A percentile compares a stretch with the other conserved stretches of the same genome.
Evolutionary conservation across 2,113 vertebrate species (phyloP).

Genomic region (Oncorhynchus kisutch): DNA sequence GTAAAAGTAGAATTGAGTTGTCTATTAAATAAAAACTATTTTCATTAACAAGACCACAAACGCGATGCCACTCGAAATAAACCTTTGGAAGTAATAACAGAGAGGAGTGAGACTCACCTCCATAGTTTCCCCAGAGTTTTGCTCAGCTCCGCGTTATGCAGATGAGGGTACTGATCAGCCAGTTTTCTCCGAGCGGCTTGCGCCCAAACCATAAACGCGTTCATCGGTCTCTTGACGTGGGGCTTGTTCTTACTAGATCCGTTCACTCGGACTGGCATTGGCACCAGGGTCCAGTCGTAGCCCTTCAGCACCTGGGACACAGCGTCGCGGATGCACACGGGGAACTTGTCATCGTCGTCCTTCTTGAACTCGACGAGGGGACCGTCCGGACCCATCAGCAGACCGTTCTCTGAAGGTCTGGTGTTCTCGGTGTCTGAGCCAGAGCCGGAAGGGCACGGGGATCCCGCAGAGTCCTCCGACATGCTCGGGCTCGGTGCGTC

Average conservation of each 20-base stretch:
- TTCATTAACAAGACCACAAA: not conserved
- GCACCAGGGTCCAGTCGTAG: slow-evolving; percentile 98
- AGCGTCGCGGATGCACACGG: slow-evolving; percentile 94
- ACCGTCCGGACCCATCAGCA: slow-evolving; percentile 76
- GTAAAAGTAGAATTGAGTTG: not conserved
- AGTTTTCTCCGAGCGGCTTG: slow-evolving; percentile 95
- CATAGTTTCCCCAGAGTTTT: slow-evolving; percentile 95
- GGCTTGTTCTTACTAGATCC: slow-evolving; percentile 95
- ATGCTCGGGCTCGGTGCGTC: slow-evolving; percentile 94
- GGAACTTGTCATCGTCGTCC: slow-evolving; percentile 95
- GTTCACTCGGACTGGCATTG: slow-evolving; percentile 95
- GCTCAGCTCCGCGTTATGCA: slow-evolving; percentile 98
- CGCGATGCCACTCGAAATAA: not conserved
- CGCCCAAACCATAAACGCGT: slow-evolving; percentile 89
- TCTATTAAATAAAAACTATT: not conserved
- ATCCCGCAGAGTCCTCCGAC: slow-evolving; percentile 94
- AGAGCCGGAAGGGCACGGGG: slow-evolving; percentile 89
- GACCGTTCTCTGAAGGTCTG: slow-evolving; percentile 86
- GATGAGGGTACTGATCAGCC: slow-evolving; percentile 94
- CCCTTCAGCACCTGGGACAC: slow-evolving; percentile 98
- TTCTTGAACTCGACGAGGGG: slow-evolving; percentile 83
- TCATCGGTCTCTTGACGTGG: slow-evolving; percentile 87
- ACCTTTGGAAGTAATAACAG: not conserved
- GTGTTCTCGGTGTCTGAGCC: slow-evolving; percentile 96
- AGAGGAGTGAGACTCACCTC: slow-evolving; percentile 76